phyloP scores from a whole-genome alignment of 64 coral and sea anemone genomes.

The Acropora tenuis region DNA sequence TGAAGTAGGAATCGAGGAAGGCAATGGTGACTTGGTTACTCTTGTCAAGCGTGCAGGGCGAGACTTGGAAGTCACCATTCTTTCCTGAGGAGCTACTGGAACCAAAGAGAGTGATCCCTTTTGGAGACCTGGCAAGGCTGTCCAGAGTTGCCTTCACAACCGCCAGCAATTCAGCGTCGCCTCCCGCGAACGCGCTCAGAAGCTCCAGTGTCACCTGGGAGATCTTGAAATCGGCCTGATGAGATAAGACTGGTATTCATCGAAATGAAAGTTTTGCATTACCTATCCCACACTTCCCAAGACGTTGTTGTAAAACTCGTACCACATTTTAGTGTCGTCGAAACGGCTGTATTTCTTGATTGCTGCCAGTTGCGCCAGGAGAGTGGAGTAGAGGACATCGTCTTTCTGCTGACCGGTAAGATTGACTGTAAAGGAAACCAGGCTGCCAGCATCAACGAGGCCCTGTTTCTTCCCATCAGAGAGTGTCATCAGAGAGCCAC shows the following conservation, averaged over 20 bases:
- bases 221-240: constrained; percentile 26
- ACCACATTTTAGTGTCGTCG: constrained; percentile 21
- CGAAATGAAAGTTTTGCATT: constrained; percentile 1
- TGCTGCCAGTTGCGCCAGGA: constrained; percentile 40
- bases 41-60: constrained; percentile 27
- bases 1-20: neutral
- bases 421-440: constrained; percentile 19
- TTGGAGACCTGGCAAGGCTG: neutral
- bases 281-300: constrained; percentile 25
- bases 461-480: neutral
- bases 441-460: constrained; percentile 5
- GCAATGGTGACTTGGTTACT: constrained; percentile 17
- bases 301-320: constrained; percentile 30
- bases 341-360: constrained; percentile 29
- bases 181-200: neutral
- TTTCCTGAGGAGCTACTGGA: neutral
- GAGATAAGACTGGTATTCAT: neutral
- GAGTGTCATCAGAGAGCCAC: neutral
- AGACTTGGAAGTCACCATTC: constrained; percentile 15
- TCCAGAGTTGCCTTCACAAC: constrained; percentile 16
- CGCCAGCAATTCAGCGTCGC: neutral
- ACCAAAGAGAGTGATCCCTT: neutral
- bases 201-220: constrained; percentile 1
- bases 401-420: constrained; percentile 3
- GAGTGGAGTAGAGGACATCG: constrained; percentile 44